Evolutionary conservation across 2,888 invertebrate genomes (phyloP).

Genomic region (Acrobasis consociella): DNA sequence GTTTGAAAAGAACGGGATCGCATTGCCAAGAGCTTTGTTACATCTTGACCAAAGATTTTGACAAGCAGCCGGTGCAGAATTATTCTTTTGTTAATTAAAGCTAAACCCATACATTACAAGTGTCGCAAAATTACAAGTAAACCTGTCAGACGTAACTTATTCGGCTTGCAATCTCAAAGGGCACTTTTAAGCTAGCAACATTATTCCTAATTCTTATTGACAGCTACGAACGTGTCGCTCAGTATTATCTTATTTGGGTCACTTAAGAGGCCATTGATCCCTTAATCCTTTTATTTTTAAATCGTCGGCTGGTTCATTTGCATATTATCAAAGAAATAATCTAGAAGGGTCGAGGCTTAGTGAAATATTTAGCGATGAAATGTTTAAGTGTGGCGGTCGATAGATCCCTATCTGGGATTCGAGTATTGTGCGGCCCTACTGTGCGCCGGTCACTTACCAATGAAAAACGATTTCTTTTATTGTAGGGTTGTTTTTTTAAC

Average conservation of each 20-base stretch:
- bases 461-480: background rate
- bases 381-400: conserved; percentile 57
- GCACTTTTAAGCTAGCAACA: conserved; percentile 43
- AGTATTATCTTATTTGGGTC: conserved; percentile 78
- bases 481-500: background rate
- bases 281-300: conserved; percentile 72
- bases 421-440: conserved; percentile 12
- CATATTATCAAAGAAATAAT: conserved; percentile 75
- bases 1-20: too few relatives aligned
- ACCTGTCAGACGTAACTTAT: conserved; percentile 9
- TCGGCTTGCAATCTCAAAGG: conserved; percentile 20
- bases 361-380: conserved; percentile 75
- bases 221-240: conserved; percentile 60
- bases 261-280: conserved; percentile 71
- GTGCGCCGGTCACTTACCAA: background rate
- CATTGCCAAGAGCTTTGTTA: too few relatives aligned
- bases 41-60: too few relatives aligned
- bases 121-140: conserved; percentile 11
- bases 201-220: conserved; percentile 75
- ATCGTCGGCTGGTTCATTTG: conserved; percentile 70
- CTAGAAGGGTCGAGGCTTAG: conserved; percentile 70
- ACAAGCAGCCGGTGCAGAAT: too few relatives aligned
- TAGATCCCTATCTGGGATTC: conserved; percentile 42
- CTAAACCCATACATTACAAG: background rate
- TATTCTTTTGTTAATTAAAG: too few relatives aligned